These are phyloP conservation scores for Hyles euphorbiae DNA, from an alignment of 1,140 invertebrate genomes.

Conservation along the genomic window DNA sequence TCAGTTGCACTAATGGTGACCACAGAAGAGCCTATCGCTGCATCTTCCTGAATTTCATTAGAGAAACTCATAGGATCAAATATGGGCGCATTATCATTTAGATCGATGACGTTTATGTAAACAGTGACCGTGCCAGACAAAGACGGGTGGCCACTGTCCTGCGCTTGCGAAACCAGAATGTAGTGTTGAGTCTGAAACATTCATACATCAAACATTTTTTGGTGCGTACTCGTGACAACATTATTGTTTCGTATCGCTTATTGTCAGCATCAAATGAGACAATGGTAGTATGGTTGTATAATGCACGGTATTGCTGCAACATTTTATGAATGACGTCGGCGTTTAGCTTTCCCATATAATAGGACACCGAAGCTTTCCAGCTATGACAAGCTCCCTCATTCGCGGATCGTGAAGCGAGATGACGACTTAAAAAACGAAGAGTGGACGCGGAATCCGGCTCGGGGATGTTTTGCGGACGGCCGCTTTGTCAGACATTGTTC, in stretches of 20 bases:
- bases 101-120: slow-evolving; percentile 94
- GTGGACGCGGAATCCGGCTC: slow-evolving; percentile 62
- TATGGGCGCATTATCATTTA: slow-evolving; percentile 95
- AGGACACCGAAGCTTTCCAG: slow-evolving; percentile 65
- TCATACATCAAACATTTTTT: slow-evolving; percentile 2
- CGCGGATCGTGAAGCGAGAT: slow-evolving; percentile 57
- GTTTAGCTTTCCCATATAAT: slow-evolving; percentile 71
- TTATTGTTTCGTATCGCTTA: too few relatives aligned
- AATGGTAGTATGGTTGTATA: slow-evolving; percentile 1
- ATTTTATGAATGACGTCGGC: slow-evolving; percentile 27
- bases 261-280: slow-evolving; percentile 8
- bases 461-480: slow-evolving; percentile 68
- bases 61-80: slow-evolving; percentile 94
- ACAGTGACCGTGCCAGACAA: slow-evolving; percentile 94
- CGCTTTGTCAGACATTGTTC: slow-evolving; percentile 74
- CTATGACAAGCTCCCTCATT: slow-evolving; percentile 74
- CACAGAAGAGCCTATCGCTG: slow-evolving; percentile 85
- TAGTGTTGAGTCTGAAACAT: slow-evolving; percentile 93
- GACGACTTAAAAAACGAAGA: slow-evolving; percentile 64
- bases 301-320: slow-evolving; percentile 2
- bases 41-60: slow-evolving; percentile 91
- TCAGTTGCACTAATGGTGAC: slow-evolving; percentile 92
- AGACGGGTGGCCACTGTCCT: slow-evolving; percentile 90
- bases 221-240: too few relatives aligned
- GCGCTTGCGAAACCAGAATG: slow-evolving; percentile 93